Percentiles rank a stretch among this genome's conserved stretches.
Evolutionary conservation across 2,888 invertebrate genomes (phyloP).

Genomic region (Heliconius ismenius): DNA sequence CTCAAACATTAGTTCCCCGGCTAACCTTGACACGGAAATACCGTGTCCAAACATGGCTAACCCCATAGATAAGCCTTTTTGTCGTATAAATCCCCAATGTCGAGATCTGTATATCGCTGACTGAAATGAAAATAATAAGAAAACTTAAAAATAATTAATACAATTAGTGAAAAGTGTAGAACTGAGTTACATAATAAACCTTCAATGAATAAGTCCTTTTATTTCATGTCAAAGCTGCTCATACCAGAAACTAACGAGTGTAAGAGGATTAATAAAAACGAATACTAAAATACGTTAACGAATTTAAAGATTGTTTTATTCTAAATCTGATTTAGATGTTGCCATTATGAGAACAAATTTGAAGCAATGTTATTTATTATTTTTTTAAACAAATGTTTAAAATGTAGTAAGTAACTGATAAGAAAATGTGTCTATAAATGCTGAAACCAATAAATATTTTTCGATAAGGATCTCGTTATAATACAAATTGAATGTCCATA

Average conservation of each 20-base stretch:
- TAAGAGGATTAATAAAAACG: not conserved
- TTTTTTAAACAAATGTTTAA: too few species aligned
- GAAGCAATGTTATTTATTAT: not conserved
- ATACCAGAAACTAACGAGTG: constrained; percentile 14
- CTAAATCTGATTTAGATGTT: not conserved
- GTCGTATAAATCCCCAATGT: constrained; percentile 81
- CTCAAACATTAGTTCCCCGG: constrained; percentile 87
- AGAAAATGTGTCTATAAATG: not conserved
- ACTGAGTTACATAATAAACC: not conserved
- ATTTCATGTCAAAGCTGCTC: not conserved
- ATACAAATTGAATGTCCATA: not conserved
- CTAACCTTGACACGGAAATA: constrained; percentile 83
- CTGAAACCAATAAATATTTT: not conserved
- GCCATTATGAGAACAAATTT: not conserved
- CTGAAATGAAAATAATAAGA: constrained; percentile 64
- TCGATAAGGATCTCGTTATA: not conserved
- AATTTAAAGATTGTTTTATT: not conserved
- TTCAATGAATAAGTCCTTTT: not conserved
- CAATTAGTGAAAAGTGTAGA: not conserved
- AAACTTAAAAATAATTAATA: not conserved
- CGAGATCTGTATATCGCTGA: constrained; percentile 83
- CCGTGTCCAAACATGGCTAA: constrained; percentile 80
- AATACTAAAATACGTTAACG: not conserved
- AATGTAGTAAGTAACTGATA: too few species aligned
- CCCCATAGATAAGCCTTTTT: constrained; percentile 83